Conservation (phyloP, 2,113 vertebrate species). For the Circaetus cinerascens region DNA sequence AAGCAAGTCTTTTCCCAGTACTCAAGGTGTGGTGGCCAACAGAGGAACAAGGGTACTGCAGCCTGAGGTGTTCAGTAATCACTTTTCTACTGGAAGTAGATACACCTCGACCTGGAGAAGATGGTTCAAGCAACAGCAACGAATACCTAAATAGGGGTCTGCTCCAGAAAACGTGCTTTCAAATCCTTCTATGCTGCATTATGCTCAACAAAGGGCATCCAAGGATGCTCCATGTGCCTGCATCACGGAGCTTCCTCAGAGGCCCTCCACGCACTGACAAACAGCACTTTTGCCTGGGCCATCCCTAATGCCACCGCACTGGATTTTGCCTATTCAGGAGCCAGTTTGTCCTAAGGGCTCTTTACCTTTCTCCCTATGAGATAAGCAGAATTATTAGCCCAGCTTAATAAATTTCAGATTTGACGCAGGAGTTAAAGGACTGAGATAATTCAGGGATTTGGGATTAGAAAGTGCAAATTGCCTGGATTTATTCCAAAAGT, state of each 20-base stretch:
- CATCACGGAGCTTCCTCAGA: background rate
- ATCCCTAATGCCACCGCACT: accelerated
- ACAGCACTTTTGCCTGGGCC: background rate
- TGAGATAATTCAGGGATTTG: background rate
- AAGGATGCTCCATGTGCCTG: background rate
- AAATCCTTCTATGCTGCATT: background rate
- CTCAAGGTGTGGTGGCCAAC: background rate
- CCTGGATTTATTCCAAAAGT: background rate
- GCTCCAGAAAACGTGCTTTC: background rate
- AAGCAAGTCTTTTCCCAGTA: background rate
- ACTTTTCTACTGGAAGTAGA: background rate
- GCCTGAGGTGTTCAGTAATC: background rate
- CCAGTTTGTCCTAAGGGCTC: background rate
- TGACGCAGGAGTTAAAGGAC: background rate
- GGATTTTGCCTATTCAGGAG: background rate
- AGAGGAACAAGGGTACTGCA: background rate
- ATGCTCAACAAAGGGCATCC: background rate
- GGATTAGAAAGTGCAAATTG: background rate
- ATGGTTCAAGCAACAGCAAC: background rate
- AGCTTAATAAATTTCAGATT: background rate
- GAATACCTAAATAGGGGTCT: background rate
- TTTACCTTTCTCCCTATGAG: background rate
- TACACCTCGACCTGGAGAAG: background rate
- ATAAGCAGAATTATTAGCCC: background rate
- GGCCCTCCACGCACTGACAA: background rate